Base-by-base conservation (phyloP, 1,140 invertebrate genomes). In the Drosophila grimshawi region DNA sequence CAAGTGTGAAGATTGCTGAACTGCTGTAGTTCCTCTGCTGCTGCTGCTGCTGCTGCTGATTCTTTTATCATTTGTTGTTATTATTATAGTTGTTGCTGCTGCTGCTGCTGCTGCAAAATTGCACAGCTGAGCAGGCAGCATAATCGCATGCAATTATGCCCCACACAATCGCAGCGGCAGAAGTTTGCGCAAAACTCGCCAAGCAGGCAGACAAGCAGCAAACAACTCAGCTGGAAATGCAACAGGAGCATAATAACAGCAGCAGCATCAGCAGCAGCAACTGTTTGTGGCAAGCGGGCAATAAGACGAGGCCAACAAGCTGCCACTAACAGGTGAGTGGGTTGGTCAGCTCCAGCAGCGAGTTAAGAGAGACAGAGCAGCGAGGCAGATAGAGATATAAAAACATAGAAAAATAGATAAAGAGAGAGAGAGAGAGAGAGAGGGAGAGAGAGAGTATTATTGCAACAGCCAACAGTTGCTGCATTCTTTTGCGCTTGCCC, bases 141-240 rank as follows among this genome's bases (percentile, higher is more conserved):
- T 91, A 91, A 91, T 91, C 90, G 90, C 90, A 91, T 90, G 90
- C 80, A 91, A 91, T 91, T 91, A 91, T 88, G 80, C 71, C 77
- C 82, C 90, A 80, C 74, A 90, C 80, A 80, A 83, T 90, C 80
- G 77, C 89, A 90, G 62, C 71, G 67, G 63, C 73, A 76, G 64
- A 86, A 86, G 72, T 86, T 82, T 48, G 66, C 85, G 64, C 80
- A 55, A 78, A 80, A 80, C 80, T 86, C 76, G 82, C 82, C 75
- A 70, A 66, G 65, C 83, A 82, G 48, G 66, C 69, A 88, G 82
- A 78, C 75, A 70, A 66, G 65, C 83, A 82, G 48, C 71, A 74
- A 88, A 51, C 72, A 75, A 88, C 82, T 85, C 83, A 62, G 41
- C 83, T 74, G 78, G 78, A 73, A 80, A 67, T 67, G 60, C 48